These are phyloP conservation scores for Plumapathes pennacea DNA, from an alignment of 92 coral and sea anemone species.

Conservation along the genomic window DNA sequence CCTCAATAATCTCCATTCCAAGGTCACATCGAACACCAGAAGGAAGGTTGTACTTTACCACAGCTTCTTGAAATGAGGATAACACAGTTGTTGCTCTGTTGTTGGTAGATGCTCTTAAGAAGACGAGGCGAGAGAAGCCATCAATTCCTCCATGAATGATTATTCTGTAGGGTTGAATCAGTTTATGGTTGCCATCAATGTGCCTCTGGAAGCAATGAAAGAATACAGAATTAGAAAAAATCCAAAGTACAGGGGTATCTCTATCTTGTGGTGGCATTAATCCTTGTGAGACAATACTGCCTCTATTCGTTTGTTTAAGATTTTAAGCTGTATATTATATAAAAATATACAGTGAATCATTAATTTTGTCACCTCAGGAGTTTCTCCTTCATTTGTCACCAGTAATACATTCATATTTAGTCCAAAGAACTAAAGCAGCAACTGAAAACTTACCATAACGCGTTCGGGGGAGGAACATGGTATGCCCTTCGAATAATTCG, in stretches of 20 bases:
- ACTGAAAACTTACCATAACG: constrained; percentile 51
- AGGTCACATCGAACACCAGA: constrained; percentile 56
- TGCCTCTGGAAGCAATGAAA: constrained; percentile 36
- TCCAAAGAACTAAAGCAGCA: too few species aligned
- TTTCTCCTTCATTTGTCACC: too few species aligned
- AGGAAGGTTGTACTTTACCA: constrained; percentile 39
- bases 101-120: constrained; percentile 42
- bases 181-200: constrained; percentile 58
- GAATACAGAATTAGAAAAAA: too few species aligned
- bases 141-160: constrained; percentile 71
- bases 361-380: too few species aligned
- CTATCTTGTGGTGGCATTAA: too few species aligned
- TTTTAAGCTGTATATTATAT: too few species aligned
- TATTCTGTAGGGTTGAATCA: constrained; percentile 57
- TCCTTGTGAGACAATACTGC: too few species aligned
- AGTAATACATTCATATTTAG: too few species aligned
- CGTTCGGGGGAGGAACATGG: constrained; percentile 51
- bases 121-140: constrained; percentile 57
- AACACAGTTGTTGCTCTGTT: constrained; percentile 49
- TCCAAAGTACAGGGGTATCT: too few species aligned
- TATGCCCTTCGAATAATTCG: constrained; percentile 52
- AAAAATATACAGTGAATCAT: too few species aligned
- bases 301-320: too few species aligned
- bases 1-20: constrained; percentile 56
- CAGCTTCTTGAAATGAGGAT: constrained; percentile 34